Conservation (phyloP, 2,797 vertebrate species). For the Acrossocheilus fasciatus region DNA sequence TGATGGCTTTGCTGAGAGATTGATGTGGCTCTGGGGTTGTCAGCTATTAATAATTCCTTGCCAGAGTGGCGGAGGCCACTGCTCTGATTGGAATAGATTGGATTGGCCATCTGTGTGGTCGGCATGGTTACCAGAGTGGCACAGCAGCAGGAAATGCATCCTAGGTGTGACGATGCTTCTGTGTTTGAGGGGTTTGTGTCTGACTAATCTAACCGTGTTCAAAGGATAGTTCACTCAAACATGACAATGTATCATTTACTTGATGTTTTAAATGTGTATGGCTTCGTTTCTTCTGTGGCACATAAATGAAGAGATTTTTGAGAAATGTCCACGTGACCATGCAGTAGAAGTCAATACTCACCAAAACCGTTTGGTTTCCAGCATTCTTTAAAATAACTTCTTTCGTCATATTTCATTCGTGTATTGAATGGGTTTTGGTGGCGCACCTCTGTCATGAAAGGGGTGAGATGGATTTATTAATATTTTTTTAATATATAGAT, state of each 20-base stretch:
- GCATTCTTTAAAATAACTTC: not conserved
- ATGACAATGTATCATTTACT: not conserved
- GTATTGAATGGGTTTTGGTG: not conserved
- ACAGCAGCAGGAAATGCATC: slow-evolving; percentile 20
- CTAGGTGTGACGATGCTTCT: not conserved
- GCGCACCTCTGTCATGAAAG: not conserved
- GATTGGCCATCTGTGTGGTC: slow-evolving; percentile 54
- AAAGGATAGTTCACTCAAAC: not conserved
- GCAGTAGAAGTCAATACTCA: not conserved
- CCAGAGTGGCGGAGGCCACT: slow-evolving; percentile 33
- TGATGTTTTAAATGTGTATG: not conserved
- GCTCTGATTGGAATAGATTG: slow-evolving; percentile 54
- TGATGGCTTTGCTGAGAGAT: slow-evolving; percentile 45
- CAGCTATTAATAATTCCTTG: slow-evolving; percentile 54
- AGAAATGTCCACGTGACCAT: not conserved
- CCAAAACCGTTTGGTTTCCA: not conserved
- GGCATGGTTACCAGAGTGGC: slow-evolving; percentile 54
- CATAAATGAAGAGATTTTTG: not conserved
- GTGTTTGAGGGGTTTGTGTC: slow-evolving; percentile 7
- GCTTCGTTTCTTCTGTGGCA: not conserved
- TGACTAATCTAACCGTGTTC: not conserved
- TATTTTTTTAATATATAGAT: not conserved
- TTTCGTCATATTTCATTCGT: not conserved
- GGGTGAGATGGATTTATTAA: not conserved
- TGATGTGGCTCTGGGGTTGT: slow-evolving; percentile 49